phyloP scores from a whole-genome alignment of 2,888 invertebrate genomes.

The Heliconius ethilla region DNA sequence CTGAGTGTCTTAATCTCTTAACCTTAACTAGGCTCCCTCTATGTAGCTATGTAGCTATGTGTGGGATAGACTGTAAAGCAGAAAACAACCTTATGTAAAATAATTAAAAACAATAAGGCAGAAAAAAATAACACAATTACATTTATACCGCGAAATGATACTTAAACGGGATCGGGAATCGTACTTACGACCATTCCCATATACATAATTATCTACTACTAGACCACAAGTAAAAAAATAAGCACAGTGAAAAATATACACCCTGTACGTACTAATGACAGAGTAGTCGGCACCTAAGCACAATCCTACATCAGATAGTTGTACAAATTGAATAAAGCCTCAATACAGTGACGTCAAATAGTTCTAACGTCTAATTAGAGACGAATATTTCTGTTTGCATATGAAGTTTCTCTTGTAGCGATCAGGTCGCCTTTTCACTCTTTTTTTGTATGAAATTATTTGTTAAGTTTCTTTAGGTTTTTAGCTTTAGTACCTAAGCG shows the following conservation, averaged over 20 bases:
- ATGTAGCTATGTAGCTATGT: too few species aligned
- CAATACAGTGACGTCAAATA: not conserved
- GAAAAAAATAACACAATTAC: not conserved
- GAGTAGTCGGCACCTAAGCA: not conserved
- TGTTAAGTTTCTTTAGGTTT: too few species aligned
- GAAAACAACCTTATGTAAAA: too few species aligned
- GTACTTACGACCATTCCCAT: not conserved
- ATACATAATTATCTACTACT: not conserved
- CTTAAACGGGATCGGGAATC: not conserved
- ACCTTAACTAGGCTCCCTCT: too few species aligned
- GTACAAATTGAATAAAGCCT: constrained; percentile 14
- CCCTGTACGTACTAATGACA: not conserved
- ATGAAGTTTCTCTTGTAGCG: too few species aligned
- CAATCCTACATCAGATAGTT: constrained; percentile 8
- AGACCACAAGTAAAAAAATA: not conserved
- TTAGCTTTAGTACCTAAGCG: too few species aligned
- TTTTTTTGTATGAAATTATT: too few species aligned
- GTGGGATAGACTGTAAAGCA: too few species aligned
- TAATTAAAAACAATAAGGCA: too few species aligned
- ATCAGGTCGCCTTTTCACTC: too few species aligned
- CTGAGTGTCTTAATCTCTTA: too few species aligned
- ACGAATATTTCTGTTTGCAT: not conserved
- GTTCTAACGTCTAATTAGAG: not conserved
- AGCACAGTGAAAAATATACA: not conserved
- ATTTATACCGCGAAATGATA: not conserved